These are phyloP conservation scores for Lepus timidus DNA, from an alignment of 2,113 vertebrate genomes.

Conservation along the genomic window DNA sequence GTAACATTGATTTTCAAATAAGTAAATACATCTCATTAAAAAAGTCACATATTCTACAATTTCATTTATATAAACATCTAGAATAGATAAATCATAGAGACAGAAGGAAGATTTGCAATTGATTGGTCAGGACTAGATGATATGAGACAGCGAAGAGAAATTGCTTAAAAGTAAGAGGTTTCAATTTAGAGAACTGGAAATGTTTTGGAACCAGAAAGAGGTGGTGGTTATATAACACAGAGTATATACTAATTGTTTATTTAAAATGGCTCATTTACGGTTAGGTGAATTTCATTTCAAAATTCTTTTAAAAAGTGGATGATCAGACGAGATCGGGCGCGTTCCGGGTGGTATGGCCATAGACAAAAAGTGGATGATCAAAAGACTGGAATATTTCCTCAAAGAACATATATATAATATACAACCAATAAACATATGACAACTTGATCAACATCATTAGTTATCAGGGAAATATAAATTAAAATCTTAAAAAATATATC, in stretches of 20 bases:
- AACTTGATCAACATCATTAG: background rate
- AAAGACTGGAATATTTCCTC: background rate
- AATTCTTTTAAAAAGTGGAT: background rate
- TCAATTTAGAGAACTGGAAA: background rate
- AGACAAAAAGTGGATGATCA: background rate
- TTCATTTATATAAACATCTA: background rate
- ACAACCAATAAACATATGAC: background rate
- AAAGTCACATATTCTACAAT: background rate
- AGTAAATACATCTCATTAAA: too few species aligned
- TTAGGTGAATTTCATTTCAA: background rate
- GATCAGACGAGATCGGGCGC: too few species aligned
- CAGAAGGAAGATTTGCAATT: background rate
- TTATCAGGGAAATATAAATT: background rate
- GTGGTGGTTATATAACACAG: rapidly evolving
- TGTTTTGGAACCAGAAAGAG: background rate
- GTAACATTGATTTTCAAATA: too few species aligned
- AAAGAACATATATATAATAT: background rate
- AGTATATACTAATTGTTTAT: background rate
- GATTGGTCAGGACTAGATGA: too few species aligned
- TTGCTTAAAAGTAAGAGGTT: rapidly evolving
- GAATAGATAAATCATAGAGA: background rate
- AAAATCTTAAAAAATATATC: background rate
- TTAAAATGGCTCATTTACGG: background rate
- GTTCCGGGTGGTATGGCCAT: too few species aligned
- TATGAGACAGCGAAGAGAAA: background rate